Conservation (phyloP, 2,888 invertebrate species). For the Cistogaster globosa region DNA sequence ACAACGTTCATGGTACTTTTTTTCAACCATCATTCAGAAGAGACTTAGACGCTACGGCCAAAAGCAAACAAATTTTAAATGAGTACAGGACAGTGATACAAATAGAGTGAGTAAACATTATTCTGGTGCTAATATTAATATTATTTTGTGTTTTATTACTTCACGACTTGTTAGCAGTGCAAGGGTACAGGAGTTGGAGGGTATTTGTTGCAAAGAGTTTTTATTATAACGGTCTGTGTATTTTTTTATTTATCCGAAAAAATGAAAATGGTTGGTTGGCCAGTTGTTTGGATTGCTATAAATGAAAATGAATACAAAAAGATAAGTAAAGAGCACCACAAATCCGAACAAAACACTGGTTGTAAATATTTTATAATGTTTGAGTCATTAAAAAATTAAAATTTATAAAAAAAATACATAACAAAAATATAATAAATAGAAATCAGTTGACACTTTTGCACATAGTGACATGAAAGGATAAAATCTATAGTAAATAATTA, state of each 20-base stretch:
- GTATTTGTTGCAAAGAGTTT: slow-evolving; percentile 27
- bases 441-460: background rate
- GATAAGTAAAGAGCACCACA: slow-evolving; percentile 62
- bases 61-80: no score
- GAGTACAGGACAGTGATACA: no score
- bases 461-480: background rate
- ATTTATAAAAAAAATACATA: background rate
- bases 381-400: slow-evolving; percentile 55
- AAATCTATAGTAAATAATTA: no score
- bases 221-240: slow-evolving; percentile 14
- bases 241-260: slow-evolving; percentile 8
- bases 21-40: no score
- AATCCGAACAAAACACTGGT: slow-evolving; percentile 62
- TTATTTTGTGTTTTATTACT: background rate
- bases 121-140: slow-evolving; percentile 37
- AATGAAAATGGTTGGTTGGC: slow-evolving; percentile 56
- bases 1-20: no score
- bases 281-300: slow-evolving; percentile 36
- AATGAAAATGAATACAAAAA: slow-evolving; percentile 1
- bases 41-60: no score
- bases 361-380: slow-evolving; percentile 39
- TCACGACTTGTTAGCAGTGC: background rate
- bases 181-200: slow-evolving; percentile 18
- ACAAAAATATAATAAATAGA: background rate
- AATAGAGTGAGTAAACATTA: background rate